Base-by-base conservation (phyloP, 2,888 invertebrate species). In the Gandaritis pyraliata region DNA sequence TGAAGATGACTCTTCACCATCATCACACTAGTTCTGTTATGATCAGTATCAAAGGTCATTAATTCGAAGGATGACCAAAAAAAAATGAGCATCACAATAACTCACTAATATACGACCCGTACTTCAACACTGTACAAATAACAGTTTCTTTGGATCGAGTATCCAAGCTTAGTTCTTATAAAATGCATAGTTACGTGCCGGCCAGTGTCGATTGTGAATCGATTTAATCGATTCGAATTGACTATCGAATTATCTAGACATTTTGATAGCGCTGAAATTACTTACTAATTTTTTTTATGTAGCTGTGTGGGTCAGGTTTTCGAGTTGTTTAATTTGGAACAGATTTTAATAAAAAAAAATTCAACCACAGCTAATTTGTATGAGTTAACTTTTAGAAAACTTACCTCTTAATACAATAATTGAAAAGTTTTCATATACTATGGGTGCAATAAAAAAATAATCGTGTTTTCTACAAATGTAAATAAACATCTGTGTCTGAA, bases 261-360 rank as follows among this genome's bases (percentile, higher is more conserved):
- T 71, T 33, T 72, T 71, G 66, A 72, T 70, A 72, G 65, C 68
- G 68, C 67, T 53, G 62, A 66, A 56, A 66, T 58, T 63, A 60
- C 71, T 58, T 72, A 69, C 72, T 74, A 58, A 68, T 33, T 33
- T 33, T 71, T 33, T 33, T 33, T 71, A 72, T 72, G 65, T 13
- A 15, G 15, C 41, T 15, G 15, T 41, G 13, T 41, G 33, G 33
- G 10, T 33, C 33, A 33, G 33, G 1, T 33, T 8, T 5, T 23
- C 23, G 23, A 23, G 23, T 23, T 23, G 6, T 23, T 23, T 23
- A 2, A 23, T 23, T 23, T 23, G 3, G 23, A 6, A 5, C 23
- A 23, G 23, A 23, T 5, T 2, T 2, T 23, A 23, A 23, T 23
- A 23, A 23, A 23, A 23, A 23, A 23, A 23, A 23, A 23, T 23